Evolutionary conservation across 2,113 vertebrate genomes (phyloP), one percentile per base, ranked within the genome.

Genomic region (Glareola pratincola): DNA sequence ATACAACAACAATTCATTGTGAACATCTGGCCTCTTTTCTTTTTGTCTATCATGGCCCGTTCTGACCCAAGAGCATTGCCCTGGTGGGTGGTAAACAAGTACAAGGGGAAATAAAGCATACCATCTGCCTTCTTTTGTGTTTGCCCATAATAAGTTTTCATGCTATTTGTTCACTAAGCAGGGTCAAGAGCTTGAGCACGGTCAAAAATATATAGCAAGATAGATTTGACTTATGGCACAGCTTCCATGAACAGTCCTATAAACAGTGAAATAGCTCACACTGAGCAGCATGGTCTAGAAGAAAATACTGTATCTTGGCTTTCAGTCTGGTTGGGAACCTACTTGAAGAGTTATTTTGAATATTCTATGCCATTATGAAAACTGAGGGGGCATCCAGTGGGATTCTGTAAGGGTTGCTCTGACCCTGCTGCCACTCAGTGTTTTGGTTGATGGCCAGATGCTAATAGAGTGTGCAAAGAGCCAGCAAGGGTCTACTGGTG

Each of bases 1-100:
- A 87, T 85, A 67, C 34, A 94, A 77, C 37, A 76, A 56, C 64
- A 68, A 83, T 81, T 76, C 32, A 24, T 60, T 48, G 30, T 69
- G 64, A 94, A 94, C 91, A 95, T 96, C 91, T 96, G 95, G 39
- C 54, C 36, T 73, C 63, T 85, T 92, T 78, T 60, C 11, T 73
- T 84, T 41, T 48, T 85, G 37, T 87, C 54, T 92, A 66, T 96
- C 53, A 72, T 48, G 96, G 79, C 27, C 43, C 21, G n/a, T 88
- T 93, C 36, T 94, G 88, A 91, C 88, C 79, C 47, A 76, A 82
- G 36, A 96, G 73, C 92, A 59, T 96, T 92, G 78, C 63, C 50
- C 53, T 94, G 13, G 24, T 75, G 32, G 45, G 60, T 88, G 64
- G 91, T 93, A 92, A 96, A 92, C 75, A 96, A 95, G 85, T 83